Evolutionary conservation across 2,797 vertebrate genomes (phyloP).

Genomic region (Micrastur ruficollis): DNA sequence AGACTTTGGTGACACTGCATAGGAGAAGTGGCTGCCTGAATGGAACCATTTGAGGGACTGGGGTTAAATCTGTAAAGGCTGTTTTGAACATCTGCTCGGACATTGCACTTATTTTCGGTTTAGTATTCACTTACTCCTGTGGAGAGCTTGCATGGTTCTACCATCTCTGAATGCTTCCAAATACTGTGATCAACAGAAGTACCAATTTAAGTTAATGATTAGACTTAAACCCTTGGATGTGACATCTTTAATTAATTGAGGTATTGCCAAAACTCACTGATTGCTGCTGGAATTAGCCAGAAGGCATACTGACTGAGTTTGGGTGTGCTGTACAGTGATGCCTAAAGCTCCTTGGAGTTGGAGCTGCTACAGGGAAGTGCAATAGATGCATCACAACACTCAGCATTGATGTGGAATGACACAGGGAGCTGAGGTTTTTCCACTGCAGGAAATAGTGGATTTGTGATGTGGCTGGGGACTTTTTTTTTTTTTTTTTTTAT

Average conservation of each 20-base stretch:
- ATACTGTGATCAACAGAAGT: not conserved
- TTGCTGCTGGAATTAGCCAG: not conserved
- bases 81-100: not conserved
- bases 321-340: not conserved
- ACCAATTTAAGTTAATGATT: not conserved
- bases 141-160: not conserved
- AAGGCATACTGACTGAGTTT: not conserved
- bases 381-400: not conserved
- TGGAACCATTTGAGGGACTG: not conserved
- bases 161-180: not conserved
- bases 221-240: not conserved
- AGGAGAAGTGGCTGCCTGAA: not conserved
- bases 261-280: not conserved
- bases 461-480: not conserved
- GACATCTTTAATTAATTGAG: not conserved
- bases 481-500: not conserved
- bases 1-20: not conserved
- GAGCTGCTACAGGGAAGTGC: not conserved
- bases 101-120: not conserved
- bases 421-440: not conserved
- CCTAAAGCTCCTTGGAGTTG: not conserved
- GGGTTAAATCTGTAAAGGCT: not conserved
- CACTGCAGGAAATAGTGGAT: not conserved
- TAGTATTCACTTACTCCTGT: not conserved
- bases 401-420: accelerated